These are phyloP conservation scores for Drosophila funebris DNA, from an alignment of 1,140 invertebrate species.

Conservation along the genomic window DNA sequence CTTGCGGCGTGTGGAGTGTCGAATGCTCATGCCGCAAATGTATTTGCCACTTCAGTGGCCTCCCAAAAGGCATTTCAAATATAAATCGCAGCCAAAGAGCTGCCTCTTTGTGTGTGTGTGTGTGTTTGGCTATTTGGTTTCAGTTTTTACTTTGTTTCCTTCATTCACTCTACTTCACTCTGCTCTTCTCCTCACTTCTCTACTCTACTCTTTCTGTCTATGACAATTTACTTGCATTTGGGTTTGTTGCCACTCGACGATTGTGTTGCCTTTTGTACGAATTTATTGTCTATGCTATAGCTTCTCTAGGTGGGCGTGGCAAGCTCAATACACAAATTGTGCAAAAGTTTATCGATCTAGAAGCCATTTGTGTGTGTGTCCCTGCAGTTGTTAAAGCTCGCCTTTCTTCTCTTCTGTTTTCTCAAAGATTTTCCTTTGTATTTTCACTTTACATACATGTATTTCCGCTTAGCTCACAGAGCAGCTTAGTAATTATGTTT, in stretches of 20 bases:
- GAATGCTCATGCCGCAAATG: constrained; percentile 53
- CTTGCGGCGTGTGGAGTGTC: constrained; percentile 9
- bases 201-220: constrained; percentile 3
- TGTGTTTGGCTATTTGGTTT: constrained; percentile 63
- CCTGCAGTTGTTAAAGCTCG: constrained; percentile 32
- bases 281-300: constrained; percentile 69
- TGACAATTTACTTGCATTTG: constrained; percentile 47
- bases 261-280: constrained; percentile 71
- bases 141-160: constrained; percentile 50
- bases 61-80: constrained; percentile 61
- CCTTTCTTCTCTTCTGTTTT: constrained; percentile 28
- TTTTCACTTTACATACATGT: constrained; percentile 2
- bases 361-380: constrained; percentile 53
- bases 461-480: neutral
- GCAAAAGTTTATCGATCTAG: constrained; percentile 66
- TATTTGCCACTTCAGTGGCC: constrained; percentile 69
- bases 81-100: constrained; percentile 74
- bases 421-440: constrained; percentile 14
- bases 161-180: neutral
- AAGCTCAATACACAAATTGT: constrained; percentile 58
- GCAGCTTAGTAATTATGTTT: constrained; percentile 52
- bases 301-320: constrained; percentile 12
- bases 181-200: neutral
- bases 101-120: constrained; percentile 33
- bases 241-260: constrained; percentile 61